These are phyloP conservation scores for Sminthurinus aureus DNA, from an alignment of 2,888 invertebrate species.

Conservation along the genomic window DNA sequence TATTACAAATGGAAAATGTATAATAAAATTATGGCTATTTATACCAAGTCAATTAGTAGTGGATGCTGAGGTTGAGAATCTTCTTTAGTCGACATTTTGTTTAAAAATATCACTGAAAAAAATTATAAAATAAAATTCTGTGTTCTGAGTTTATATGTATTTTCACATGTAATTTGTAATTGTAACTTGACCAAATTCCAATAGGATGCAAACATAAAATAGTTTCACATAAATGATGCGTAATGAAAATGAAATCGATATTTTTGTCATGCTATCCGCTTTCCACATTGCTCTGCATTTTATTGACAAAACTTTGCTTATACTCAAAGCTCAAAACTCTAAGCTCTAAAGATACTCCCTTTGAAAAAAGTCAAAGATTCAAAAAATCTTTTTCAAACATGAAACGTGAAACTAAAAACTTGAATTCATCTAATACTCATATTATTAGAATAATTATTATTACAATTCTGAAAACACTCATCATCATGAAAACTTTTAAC, in stretches of 20 bases:
- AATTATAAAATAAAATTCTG: neutral
- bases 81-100: neutral
- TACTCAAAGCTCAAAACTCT: too few species aligned
- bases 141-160: too few species aligned
- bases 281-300: too few species aligned
- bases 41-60: constrained; percentile 50
- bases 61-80: constrained; percentile 36
- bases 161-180: neutral
- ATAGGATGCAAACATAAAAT: too few species aligned
- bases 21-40: neutral
- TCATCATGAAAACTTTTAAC: constrained; percentile 32
- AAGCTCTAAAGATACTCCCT: too few species aligned
- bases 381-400: too few species aligned
- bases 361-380: too few species aligned
- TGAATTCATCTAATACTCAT: neutral
- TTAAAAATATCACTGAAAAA: neutral
- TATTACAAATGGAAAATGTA: neutral
- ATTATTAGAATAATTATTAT: neutral
- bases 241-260: too few species aligned
- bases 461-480: neutral
- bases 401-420: too few species aligned
- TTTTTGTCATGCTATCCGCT: too few species aligned
- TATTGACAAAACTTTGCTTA: too few species aligned
- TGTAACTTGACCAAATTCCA: neutral
- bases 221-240: too few species aligned